phyloP scores from a whole-genome alignment of 2,797 vertebrate species.

The Aphelocoma californica region DNA sequence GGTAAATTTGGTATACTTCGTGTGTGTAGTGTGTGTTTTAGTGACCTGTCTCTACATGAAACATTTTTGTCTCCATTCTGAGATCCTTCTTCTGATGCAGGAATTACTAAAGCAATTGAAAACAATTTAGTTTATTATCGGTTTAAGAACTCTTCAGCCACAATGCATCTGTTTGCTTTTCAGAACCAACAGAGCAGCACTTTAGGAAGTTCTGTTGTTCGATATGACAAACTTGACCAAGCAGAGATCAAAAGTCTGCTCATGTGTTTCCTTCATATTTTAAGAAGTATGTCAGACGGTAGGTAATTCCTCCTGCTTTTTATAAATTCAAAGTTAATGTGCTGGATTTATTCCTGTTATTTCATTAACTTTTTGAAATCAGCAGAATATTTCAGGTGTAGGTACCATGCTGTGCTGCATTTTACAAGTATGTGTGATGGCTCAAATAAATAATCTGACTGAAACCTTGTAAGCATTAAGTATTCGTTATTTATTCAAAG shows the following conservation, averaged over 20 bases:
- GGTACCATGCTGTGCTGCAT: accelerated
- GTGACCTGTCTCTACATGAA: neutral
- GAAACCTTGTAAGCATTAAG: neutral
- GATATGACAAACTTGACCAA: slow-evolving; percentile 94
- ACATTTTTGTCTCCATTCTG: neutral
- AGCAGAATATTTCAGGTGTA: neutral
- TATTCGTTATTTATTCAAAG: neutral
- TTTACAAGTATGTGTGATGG: neutral
- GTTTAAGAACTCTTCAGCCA: neutral
- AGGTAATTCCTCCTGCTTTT: slow-evolving; percentile 34
- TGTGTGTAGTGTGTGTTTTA: neutral
- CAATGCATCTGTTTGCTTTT: slow-evolving; percentile 22
- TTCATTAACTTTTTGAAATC: neutral
- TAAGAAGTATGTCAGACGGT: slow-evolving; percentile 99
- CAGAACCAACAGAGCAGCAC: slow-evolving; percentile 85
- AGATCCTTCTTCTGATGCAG: slow-evolving; percentile 7
- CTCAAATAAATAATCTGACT: neutral
- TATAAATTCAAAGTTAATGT: neutral
- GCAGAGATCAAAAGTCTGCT: slow-evolving; percentile 94
- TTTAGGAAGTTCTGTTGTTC: slow-evolving; percentile 84
- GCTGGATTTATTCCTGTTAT: neutral
- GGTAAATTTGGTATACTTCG: neutral
- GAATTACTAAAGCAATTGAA: slow-evolving; percentile 18
- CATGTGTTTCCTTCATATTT: slow-evolving; percentile 94
- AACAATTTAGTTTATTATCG: neutral